These are phyloP conservation scores for Arenaria interpres DNA, from an alignment of 2,113 vertebrate species.

Conservation along the genomic window DNA sequence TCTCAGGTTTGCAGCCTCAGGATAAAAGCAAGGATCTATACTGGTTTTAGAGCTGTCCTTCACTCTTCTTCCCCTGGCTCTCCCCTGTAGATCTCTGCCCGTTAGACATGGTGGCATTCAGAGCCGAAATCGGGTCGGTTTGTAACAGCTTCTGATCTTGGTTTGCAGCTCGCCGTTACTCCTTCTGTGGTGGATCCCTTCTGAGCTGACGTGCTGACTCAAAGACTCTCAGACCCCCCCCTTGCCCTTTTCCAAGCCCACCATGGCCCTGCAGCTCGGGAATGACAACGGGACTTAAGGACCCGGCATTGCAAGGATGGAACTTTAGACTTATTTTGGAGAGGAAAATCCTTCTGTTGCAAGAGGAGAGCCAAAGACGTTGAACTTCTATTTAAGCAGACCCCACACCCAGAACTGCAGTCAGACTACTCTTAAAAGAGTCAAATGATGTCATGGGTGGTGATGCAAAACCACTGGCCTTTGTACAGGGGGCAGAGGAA, in stretches of 20 bases:
- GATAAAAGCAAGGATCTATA: conserved; percentile 98
- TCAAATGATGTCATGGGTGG: neutral
- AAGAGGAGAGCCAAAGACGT: conserved; percentile 54
- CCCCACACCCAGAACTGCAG: neutral
- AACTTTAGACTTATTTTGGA: neutral
- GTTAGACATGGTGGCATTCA: conserved; percentile 69
- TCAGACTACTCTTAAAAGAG: conserved; percentile 18
- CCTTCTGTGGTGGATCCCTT: conserved; percentile 87
- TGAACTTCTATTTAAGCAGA: conserved; percentile 49
- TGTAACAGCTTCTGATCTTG: conserved; percentile 94
- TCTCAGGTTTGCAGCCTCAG: conserved; percentile 94
- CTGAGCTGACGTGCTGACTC: conserved; percentile 85
- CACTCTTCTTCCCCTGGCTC: conserved; percentile 66
- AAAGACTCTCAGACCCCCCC: conserved; percentile 57
- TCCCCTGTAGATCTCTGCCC: conserved; percentile 79
- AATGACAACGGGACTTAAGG: conserved; percentile 68
- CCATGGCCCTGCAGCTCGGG: conserved; percentile 35
- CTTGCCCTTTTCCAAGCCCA: conserved; percentile 63
- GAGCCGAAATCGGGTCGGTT: conserved; percentile 78
- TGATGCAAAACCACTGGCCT: conserved; percentile 44
- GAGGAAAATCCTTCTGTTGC: neutral
- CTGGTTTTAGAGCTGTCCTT: conserved; percentile 90
- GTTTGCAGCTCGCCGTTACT: conserved; percentile 93
- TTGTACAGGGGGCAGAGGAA: conserved; percentile 1
- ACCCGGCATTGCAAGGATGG: conserved; percentile 34